A percentile compares a stretch with the other conserved stretches of the same genome.
These are phyloP conservation scores for Phania funesta DNA, from an alignment of 2,888 invertebrate species.

Conservation along the genomic window DNA sequence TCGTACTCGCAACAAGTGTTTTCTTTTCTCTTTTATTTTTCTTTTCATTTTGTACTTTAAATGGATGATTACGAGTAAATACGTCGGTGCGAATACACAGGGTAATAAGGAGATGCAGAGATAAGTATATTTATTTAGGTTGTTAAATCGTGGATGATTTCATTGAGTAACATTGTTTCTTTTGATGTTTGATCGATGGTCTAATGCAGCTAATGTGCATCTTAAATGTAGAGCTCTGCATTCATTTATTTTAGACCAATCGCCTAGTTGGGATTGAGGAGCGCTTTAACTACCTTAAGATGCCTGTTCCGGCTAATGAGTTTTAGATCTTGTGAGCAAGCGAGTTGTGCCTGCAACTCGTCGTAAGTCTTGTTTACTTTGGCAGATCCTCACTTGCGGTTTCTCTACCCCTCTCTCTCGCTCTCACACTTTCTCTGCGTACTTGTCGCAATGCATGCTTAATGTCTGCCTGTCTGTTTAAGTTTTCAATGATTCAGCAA, in stretches of 20 bases:
- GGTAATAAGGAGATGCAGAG: constrained; percentile 1
- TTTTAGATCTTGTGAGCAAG: constrained; percentile 43
- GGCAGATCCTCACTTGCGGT: constrained; percentile 41
- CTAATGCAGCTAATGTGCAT: constrained; percentile 29
- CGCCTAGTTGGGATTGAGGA: constrained; percentile 11
- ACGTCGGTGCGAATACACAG: background rate
- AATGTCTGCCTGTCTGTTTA: constrained; percentile 1
- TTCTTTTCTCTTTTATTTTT: constrained; percentile 3
- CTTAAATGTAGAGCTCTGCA: constrained; percentile 37
- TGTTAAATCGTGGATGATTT: constrained; percentile 48
- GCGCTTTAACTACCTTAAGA: constrained; percentile 35
- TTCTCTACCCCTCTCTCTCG: too few species aligned
- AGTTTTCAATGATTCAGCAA: constrained; percentile 57
- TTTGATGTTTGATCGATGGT: constrained; percentile 42
- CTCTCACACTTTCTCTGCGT: too few species aligned
- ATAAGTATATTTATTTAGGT: constrained; percentile 51
- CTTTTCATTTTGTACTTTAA: constrained; percentile 9
- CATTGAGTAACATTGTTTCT: constrained; percentile 47
- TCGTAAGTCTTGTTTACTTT: constrained; percentile 21
- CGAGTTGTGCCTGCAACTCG: background rate
- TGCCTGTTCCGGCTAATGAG: constrained; percentile 50
- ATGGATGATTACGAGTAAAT: constrained; percentile 8
- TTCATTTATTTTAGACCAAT: constrained; percentile 52
- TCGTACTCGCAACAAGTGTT: constrained; percentile 15
- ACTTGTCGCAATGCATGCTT: background rate